A percentile compares a stretch with the other conserved stretches of the same genome.
Evolutionary conservation across 2,888 invertebrate species (phyloP).

Genomic region (Antitype chi): DNA sequence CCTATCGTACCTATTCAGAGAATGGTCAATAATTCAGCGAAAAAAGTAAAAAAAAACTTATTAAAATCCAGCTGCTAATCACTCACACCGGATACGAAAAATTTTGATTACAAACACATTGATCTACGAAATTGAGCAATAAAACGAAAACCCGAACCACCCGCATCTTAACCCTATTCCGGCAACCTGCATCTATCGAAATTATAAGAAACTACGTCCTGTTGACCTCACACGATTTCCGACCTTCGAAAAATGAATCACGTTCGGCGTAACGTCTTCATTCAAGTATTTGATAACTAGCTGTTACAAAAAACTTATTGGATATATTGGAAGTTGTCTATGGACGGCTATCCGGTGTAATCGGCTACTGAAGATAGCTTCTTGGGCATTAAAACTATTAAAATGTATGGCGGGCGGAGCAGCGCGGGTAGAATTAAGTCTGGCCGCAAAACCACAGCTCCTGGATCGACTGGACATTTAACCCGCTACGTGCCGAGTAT

Average conservation of each 20-base stretch:
- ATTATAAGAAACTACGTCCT: constrained; percentile 53
- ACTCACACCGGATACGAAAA: constrained; percentile 36
- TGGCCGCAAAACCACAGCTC: constrained; percentile 88
- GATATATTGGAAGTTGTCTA: constrained; percentile 64
- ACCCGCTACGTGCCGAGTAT: constrained; percentile 71
- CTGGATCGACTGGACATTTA: constrained; percentile 83
- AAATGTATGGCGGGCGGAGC: constrained; percentile 83
- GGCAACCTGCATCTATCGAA: constrained; percentile 33
- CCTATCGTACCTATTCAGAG: not conserved
- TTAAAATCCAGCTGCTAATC: constrained; percentile 21
- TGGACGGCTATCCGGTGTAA: constrained; percentile 68
- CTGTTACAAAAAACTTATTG: constrained; percentile 69
- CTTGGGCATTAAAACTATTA: constrained; percentile 87
- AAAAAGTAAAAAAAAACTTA: not conserved
- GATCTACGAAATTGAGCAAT: constrained; percentile 56
- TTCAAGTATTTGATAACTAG: constrained; percentile 70
- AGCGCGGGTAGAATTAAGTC: constrained; percentile 82
- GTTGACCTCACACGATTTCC: constrained; percentile 67
- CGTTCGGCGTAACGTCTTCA: constrained; percentile 75
- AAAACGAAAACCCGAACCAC: constrained; percentile 45
- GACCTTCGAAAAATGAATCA: constrained; percentile 69
- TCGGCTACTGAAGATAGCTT: constrained; percentile 74
- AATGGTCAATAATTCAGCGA: not conserved
- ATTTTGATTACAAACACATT: constrained; percentile 49
- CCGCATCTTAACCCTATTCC: constrained; percentile 44